Percentiles rank a stretch among this genome's conserved stretches.
phyloP scores from a whole-genome alignment of 2,888 invertebrate species.

The Lissocephala sabroskyi region DNA sequence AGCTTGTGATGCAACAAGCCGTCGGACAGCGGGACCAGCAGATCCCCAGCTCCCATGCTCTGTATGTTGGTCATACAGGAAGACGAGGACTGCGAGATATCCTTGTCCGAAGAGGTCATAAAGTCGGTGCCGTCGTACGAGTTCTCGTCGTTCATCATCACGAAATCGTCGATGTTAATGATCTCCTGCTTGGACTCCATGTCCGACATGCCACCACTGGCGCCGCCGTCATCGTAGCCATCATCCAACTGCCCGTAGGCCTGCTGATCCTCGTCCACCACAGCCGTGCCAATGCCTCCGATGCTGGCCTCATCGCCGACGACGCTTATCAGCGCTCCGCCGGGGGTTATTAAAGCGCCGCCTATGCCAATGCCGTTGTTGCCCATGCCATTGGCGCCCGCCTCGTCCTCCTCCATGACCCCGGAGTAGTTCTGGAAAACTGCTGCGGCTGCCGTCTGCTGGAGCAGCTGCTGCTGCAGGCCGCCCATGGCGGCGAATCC shows the following conservation, averaged over 20 bases:
- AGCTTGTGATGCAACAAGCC: constrained; percentile 57
- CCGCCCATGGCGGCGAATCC: constrained; percentile 70
- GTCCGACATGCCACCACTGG: constrained; percentile 49
- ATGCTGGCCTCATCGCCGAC: constrained; percentile 32
- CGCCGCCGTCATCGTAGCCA: constrained; percentile 54
- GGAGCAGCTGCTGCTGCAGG: constrained; percentile 70
- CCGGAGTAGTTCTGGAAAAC: constrained; percentile 69
- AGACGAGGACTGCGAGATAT: constrained; percentile 54
- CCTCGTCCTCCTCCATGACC: constrained; percentile 62
- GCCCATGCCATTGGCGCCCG: constrained; percentile 22
- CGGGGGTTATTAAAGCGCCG: too few relatives aligned
- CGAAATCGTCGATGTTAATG: constrained; percentile 72
- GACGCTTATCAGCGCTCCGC: too few relatives aligned
- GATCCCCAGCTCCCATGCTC: constrained; percentile 25
- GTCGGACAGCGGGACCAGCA: constrained; percentile 58
- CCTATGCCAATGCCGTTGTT: constrained; percentile 23
- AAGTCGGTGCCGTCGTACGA: constrained; percentile 70
- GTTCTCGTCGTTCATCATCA: constrained; percentile 71
- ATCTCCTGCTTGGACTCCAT: constrained; percentile 70
- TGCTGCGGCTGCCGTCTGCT: constrained; percentile 67
- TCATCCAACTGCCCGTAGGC: constrained; percentile 61
- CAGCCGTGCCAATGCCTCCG: constrained; percentile 34
- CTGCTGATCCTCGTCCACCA: constrained; percentile 51
- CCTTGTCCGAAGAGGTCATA: constrained; percentile 60
- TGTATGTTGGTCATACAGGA: constrained; percentile 47